Conservation (phyloP, 2,797 vertebrate genomes). For the Synaphobranchus kaupii region DNA sequence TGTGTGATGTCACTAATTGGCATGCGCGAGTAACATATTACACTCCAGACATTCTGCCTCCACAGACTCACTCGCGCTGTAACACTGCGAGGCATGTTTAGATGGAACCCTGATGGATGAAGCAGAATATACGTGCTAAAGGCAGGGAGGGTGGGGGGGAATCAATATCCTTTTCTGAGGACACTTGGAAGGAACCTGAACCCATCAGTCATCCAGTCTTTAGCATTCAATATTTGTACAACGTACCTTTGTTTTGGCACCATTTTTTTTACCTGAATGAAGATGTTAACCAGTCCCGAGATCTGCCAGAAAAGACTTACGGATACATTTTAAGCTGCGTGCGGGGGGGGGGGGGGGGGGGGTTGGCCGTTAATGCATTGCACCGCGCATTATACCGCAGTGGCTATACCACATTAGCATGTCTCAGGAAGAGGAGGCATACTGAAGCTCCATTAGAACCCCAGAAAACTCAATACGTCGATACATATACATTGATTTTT, state of each 20-base stretch:
- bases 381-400: constrained; percentile 33
- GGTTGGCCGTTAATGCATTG: constrained; percentile 22
- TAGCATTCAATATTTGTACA: constrained; percentile 45
- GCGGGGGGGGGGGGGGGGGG: constrained; percentile 31
- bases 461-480: constrained; percentile 47
- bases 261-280: constrained; percentile 42
- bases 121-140: constrained; percentile 45
- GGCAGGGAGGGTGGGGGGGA: constrained; percentile 18
- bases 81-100: constrained; percentile 23
- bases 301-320: constrained; percentile 33
- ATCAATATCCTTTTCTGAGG: constrained; percentile 47
- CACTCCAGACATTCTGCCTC: neutral
- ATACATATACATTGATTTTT: constrained; percentile 50
- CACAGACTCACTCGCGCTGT: neutral
- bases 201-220: constrained; percentile 37
- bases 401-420: constrained; percentile 48
- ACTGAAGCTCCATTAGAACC: constrained; percentile 42
- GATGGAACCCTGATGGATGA: constrained; percentile 48
- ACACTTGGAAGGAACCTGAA: constrained; percentile 45
- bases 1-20: constrained; percentile 3
- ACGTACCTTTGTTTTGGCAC: constrained; percentile 31
- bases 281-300: constrained; percentile 43
- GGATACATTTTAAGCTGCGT: constrained; percentile 40
- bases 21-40: neutral
- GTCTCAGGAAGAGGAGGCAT: constrained; percentile 35